Conservation (phyloP, 53 echinoderm and acorn worm genomes). For the Arbacia lixula region DNA sequence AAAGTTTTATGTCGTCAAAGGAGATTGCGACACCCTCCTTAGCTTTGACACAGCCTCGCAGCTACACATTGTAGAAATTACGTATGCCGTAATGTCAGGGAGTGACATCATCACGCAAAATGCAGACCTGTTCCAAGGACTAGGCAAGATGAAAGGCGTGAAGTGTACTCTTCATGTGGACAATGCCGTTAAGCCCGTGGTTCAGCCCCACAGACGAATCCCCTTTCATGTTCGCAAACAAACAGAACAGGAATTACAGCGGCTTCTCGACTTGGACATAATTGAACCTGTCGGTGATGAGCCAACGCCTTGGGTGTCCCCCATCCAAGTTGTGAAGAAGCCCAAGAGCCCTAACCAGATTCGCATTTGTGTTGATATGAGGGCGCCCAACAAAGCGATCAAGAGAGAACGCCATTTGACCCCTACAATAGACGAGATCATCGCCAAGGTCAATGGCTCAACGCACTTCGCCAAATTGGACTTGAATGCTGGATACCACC, state of each 20-base stretch:
- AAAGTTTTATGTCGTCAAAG: too few species aligned
- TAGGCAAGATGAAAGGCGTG: conserved; percentile 57
- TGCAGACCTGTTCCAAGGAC: conserved; percentile 59
- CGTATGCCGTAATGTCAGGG: not conserved
- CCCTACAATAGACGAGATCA: conserved; percentile 64
- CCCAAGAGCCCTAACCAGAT: conserved; percentile 38
- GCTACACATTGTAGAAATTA: conserved; percentile 15
- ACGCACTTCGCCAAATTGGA: conserved; percentile 59
- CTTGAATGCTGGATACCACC: conserved; percentile 64
- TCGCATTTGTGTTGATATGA: conserved; percentile 57
- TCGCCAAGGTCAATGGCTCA: conserved; percentile 62
- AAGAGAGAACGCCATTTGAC: conserved; percentile 68
- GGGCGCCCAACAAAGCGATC: conserved; percentile 57
- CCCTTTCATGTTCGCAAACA: conserved; percentile 74
- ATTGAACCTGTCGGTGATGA: conserved; percentile 67
- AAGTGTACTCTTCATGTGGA: conserved; percentile 69
- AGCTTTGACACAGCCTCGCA: conserved; percentile 28
- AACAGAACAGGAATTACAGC: conserved; percentile 52
- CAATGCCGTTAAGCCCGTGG: conserved; percentile 61
- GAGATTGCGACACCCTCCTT: conserved; percentile 58
- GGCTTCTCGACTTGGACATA: conserved; percentile 60
- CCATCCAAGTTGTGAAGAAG: conserved; percentile 67
- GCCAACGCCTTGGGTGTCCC: conserved; percentile 71
- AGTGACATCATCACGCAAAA: conserved; percentile 35
- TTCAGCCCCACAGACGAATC: conserved; percentile 66